Evolutionary conservation across 2,113 vertebrate genomes (phyloP).

Genomic region (Xerus inauris): DNA sequence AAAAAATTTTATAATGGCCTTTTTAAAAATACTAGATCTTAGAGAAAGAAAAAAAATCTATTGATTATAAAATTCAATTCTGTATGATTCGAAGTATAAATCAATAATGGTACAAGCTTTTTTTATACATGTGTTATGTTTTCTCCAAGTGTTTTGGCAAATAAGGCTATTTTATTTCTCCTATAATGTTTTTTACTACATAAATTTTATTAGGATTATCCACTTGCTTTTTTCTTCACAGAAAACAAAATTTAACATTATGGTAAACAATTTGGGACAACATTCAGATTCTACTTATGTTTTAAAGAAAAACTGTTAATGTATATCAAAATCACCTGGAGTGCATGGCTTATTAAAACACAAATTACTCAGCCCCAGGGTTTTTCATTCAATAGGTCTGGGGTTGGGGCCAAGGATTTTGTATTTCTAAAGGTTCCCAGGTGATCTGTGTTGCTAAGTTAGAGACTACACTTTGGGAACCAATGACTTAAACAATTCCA

Average conservation of each 20-base stretch:
- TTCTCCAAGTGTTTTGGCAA: neutral
- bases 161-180: neutral
- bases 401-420: neutral
- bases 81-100: neutral
- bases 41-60: neutral
- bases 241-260: conserved; percentile 11
- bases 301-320: conserved; percentile 32
- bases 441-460: neutral
- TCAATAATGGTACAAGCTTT: neutral
- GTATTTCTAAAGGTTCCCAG: neutral
- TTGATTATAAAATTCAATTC: conserved; percentile 1
- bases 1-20: too few species aligned
- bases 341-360: neutral
- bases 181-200: neutral
- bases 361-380: neutral
- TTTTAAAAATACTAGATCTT: neutral
- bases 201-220: neutral
- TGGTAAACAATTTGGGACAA: neutral
- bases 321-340: neutral
- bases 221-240: neutral
- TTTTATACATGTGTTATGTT: neutral
- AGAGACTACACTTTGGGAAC: neutral
- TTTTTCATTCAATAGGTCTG: neutral
- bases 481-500: neutral
- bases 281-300: neutral